Conservation (phyloP, 2,113 vertebrate genomes). For the Montifringilla adamsi region DNA sequence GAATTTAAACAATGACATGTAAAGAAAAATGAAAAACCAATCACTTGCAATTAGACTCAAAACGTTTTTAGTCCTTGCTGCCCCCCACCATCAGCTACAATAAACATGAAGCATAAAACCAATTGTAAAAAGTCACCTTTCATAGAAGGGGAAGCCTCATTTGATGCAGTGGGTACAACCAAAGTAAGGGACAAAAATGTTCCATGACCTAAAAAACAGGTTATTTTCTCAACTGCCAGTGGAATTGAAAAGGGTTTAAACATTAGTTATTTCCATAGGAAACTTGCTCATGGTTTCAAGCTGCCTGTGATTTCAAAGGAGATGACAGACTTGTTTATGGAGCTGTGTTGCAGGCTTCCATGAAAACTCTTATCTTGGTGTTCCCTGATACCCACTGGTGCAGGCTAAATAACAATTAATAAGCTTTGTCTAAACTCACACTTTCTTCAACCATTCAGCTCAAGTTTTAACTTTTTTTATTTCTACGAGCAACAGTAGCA, state of each 20-base stretch:
- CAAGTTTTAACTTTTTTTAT: not conserved
- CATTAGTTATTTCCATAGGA: not conserved
- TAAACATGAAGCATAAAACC: not conserved
- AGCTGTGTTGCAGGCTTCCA: not conserved
- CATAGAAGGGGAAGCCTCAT: not conserved
- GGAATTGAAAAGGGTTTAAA: not conserved
- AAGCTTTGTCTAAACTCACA: not conserved
- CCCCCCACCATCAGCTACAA: not conserved
- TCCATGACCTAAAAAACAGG: not conserved
- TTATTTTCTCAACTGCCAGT: not conserved
- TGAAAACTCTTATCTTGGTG: not conserved
- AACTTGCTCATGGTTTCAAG: not conserved
- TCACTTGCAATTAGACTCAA: slow-evolving; percentile 43
- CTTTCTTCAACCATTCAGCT: not conserved
- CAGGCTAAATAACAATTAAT: not conserved
- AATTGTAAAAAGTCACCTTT: not conserved
- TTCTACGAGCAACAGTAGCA: not conserved
- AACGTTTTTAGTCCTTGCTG: not conserved
- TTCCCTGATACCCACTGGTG: not conserved
- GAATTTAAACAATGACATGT: slow-evolving; percentile 39
- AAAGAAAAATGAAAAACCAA: slow-evolving; percentile 53
- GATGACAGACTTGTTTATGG: not conserved
- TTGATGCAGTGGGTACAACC: not conserved
- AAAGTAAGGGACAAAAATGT: not conserved
- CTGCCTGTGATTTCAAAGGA: not conserved